Conservation (phyloP, 2,797 vertebrate genomes). For the Chaenodraco wilsoni region DNA sequence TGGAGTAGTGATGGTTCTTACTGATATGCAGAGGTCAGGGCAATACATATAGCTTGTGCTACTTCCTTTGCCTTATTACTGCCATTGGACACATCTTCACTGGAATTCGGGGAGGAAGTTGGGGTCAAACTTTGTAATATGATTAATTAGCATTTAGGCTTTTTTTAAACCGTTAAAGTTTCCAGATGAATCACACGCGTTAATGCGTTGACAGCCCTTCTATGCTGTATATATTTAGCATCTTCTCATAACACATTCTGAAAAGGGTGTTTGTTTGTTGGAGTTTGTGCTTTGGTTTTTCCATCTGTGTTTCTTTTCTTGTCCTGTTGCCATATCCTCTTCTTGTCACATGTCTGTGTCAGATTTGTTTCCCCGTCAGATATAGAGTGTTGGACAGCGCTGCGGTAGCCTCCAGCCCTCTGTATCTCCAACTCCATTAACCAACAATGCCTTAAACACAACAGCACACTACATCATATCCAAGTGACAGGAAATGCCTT, state of each 20-base stretch:
- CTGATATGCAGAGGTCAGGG: too few species aligned
- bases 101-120: too few species aligned
- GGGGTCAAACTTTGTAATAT: too few species aligned
- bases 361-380: constrained; percentile 51
- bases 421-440: constrained; percentile 46
- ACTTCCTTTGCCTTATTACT: too few species aligned
- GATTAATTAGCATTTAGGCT: too few species aligned
- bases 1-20: too few species aligned
- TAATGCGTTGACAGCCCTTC: too few species aligned
- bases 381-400: constrained; percentile 47
- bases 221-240: too few species aligned
- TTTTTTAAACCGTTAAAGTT: too few species aligned
- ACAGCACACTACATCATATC: constrained; percentile 63
- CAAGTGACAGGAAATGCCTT: constrained; percentile 66
- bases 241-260: constrained; percentile 4
- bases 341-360: constrained; percentile 56
- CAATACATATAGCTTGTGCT: too few species aligned
- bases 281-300: constrained; percentile 30
- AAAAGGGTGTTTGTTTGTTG: constrained; percentile 21
- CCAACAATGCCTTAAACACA: constrained; percentile 47
- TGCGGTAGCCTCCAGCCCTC: constrained; percentile 41
- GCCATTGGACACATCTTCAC: too few species aligned
- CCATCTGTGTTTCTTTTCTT: constrained; percentile 42
- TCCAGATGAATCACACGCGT: too few species aligned
- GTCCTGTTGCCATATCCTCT: constrained; percentile 43